Conservation (phyloP, 2,888 invertebrate species). For the Caenorhabditis virilis region DNA sequence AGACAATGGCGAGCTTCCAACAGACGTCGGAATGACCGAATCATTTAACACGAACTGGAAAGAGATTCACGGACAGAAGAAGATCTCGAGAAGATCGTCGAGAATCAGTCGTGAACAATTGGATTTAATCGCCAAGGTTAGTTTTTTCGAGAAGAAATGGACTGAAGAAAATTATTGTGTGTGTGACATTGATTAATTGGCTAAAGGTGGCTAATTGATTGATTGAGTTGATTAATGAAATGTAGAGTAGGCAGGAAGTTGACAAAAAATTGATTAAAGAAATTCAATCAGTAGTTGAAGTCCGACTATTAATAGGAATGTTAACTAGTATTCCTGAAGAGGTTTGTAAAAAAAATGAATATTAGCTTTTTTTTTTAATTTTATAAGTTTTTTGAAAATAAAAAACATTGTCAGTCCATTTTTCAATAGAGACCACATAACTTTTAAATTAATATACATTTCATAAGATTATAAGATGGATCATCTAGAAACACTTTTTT, state of each 20-base stretch:
- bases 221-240: background rate
- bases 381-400: no score
- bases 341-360: no score
- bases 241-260: background rate
- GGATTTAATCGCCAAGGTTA: conserved; percentile 45
- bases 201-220: background rate
- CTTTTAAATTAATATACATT: no score
- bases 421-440: no score
- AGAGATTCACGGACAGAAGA: conserved; percentile 44
- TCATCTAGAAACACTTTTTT: no score
- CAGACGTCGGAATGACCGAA: conserved; percentile 33
- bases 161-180: background rate
- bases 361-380: no score
- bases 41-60: conserved; percentile 54
- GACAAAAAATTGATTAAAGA: no score
- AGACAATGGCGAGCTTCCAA: conserved; percentile 32
- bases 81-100: conserved; percentile 14
- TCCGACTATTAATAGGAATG: no score
- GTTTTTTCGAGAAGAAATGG: conserved; percentile 5
- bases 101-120: conserved; percentile 35
- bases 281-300: no score
- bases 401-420: no score
- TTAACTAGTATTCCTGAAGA: no score
- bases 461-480: no score
- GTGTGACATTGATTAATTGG: conserved; percentile 6